Conservation (phyloP, 2,888 invertebrate species). For the Drosophila borborema region DNA sequence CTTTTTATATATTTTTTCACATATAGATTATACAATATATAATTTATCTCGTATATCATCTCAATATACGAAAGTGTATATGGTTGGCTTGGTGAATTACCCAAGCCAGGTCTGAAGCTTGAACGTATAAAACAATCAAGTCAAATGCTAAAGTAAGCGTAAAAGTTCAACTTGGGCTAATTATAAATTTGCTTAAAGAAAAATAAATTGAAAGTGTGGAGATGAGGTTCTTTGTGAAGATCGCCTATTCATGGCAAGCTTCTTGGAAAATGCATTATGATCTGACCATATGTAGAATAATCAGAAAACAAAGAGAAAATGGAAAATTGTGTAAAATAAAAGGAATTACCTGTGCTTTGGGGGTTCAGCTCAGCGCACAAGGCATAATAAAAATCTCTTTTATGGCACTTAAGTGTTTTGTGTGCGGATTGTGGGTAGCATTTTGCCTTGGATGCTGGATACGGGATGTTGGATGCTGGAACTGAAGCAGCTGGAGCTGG, state of each 20-base stretch:
- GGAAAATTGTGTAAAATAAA: constrained; percentile 33
- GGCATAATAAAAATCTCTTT: constrained; percentile 82
- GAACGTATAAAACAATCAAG: not conserved
- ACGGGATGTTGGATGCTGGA: constrained; percentile 13
- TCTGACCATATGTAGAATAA: constrained; percentile 23
- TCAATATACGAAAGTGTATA: not conserved
- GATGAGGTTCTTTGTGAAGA: not conserved
- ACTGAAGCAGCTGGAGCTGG: constrained; percentile 26
- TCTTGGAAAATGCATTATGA: constrained; percentile 22
- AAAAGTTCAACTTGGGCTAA: not conserved
- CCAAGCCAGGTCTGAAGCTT: not conserved
- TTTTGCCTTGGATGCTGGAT: constrained; percentile 64
- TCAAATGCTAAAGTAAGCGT: not conserved
- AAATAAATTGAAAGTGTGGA: not conserved
- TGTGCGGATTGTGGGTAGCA: constrained; percentile 81
- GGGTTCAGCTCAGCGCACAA: constrained; percentile 57
- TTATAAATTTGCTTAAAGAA: not conserved
- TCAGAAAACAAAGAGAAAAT: constrained; percentile 12
- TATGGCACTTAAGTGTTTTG: constrained; percentile 81
- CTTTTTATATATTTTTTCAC: too few species aligned
- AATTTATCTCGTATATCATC: not conserved
- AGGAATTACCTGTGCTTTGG: constrained; percentile 58
- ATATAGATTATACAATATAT: too few species aligned
- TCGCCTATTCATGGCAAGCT: constrained; percentile 4
- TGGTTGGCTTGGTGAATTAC: not conserved